A percentile compares a stretch with the other conserved stretches of the same genome.
Conservation (phyloP, 2,113 vertebrate genomes). For the Anarhynchus alexandrinus region DNA sequence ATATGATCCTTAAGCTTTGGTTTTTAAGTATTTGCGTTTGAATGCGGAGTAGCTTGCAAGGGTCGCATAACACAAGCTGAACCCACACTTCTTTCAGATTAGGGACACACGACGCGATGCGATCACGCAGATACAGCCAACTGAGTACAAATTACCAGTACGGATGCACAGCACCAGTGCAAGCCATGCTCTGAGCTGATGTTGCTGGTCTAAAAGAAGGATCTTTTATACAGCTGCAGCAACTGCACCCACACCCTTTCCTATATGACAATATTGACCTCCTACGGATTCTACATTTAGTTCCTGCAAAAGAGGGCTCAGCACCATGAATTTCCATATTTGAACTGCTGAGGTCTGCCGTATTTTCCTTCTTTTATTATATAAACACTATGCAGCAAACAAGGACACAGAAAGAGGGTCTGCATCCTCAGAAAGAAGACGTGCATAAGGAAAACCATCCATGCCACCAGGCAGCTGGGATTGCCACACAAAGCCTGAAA, state of each 20-base stretch:
- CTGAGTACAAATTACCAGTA: not conserved
- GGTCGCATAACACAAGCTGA: not conserved
- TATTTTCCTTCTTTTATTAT: not conserved
- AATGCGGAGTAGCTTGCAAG: not conserved
- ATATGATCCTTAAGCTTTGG: conserved; percentile 40
- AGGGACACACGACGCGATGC: not conserved
- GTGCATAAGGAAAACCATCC: not conserved
- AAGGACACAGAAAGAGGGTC: not conserved
- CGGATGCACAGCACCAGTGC: not conserved
- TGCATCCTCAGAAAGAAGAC: not conserved
- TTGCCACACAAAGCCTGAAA: not conserved
- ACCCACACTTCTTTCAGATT: not conserved
- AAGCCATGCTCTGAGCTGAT: not conserved
- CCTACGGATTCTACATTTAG: not conserved
- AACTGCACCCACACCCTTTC: not conserved
- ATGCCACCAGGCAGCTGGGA: not conserved
- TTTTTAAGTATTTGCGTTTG: conserved; percentile 31
- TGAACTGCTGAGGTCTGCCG: not conserved
- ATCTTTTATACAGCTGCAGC: not conserved
- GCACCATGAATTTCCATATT: not conserved
- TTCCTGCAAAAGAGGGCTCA: not conserved
- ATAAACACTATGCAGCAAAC: not conserved
- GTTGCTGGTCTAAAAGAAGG: not conserved
- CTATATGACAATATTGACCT: not conserved
- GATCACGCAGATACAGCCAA: not conserved